phyloP scores from a whole-genome alignment of 2,888 invertebrate species.

The Agriopis aurantiaria region DNA sequence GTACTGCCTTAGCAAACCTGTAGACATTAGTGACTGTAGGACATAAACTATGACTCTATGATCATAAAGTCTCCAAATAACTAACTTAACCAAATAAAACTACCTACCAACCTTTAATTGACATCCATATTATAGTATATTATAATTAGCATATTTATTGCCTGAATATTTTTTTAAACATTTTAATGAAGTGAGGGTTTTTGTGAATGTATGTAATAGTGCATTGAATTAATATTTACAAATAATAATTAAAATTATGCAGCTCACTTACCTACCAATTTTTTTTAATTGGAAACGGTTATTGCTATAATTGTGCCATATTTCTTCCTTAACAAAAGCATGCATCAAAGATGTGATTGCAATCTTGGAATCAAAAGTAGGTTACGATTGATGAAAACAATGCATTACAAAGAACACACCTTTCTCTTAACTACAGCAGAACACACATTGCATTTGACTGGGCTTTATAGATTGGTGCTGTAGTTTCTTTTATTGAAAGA shows the following conservation, averaged over 20 bases:
- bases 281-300: not conserved
- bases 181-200: too few species aligned
- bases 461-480: not conserved
- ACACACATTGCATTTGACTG: not conserved
- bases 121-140: too few species aligned
- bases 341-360: conserved; percentile 32
- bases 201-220: not conserved
- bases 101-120: too few species aligned
- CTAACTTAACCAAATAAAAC: too few species aligned
- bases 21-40: too few species aligned
- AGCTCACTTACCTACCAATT: not conserved
- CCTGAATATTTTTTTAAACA: too few species aligned
- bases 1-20: too few species aligned
- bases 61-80: too few species aligned
- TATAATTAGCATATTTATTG: too few species aligned
- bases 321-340: conserved; percentile 13
- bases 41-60: too few species aligned
- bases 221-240: not conserved
- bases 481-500: not conserved
- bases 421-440: conserved; percentile 63
- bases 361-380: conserved; percentile 57
- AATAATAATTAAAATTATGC: not conserved
- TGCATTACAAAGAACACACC: conserved; percentile 54
- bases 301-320: not conserved
- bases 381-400: conserved; percentile 61